These are phyloP conservation scores for Erpornis zantholeuca DNA, from an alignment of 2,113 vertebrate genomes.

Conservation along the genomic window DNA sequence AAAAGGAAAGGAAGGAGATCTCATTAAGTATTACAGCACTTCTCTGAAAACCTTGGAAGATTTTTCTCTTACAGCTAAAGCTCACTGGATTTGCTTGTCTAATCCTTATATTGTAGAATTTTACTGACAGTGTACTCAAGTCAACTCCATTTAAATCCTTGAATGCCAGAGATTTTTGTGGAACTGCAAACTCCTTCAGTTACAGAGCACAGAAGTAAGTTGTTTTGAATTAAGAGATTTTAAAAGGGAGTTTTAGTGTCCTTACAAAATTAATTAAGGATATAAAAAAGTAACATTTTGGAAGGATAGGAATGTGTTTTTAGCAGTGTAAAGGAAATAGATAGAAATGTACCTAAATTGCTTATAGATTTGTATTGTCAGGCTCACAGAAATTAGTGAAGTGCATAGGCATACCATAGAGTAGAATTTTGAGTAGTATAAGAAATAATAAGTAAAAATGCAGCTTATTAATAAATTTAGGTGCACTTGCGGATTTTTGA, in stretches of 20 bases:
- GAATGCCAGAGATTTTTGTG: neutral
- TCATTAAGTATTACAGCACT: neutral
- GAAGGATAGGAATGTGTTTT: neutral
- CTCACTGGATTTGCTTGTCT: neutral
- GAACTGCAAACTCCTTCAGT: neutral
- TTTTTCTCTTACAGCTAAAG: neutral
- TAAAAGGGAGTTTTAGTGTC: neutral
- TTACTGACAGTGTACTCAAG: neutral
- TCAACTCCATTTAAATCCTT: neutral
- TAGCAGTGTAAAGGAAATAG: neutral
- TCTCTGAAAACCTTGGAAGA: neutral
- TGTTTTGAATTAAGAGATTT: neutral
- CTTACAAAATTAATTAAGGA: neutral
- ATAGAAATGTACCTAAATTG: neutral
- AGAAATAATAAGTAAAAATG: neutral
- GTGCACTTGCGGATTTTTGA: neutral
- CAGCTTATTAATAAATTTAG: neutral
- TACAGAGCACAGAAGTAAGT: neutral
- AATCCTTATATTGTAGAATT: neutral
- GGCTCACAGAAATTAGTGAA: neutral
- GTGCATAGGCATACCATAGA: neutral
- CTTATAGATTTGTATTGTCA: neutral
- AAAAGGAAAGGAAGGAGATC: neutral
- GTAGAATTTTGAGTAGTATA: neutral
- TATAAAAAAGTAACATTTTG: neutral